Evolutionary conservation across 2,888 invertebrate genomes (phyloP), one percentile per base, ranked within the genome.

Genomic region (Macaria liturata): DNA sequence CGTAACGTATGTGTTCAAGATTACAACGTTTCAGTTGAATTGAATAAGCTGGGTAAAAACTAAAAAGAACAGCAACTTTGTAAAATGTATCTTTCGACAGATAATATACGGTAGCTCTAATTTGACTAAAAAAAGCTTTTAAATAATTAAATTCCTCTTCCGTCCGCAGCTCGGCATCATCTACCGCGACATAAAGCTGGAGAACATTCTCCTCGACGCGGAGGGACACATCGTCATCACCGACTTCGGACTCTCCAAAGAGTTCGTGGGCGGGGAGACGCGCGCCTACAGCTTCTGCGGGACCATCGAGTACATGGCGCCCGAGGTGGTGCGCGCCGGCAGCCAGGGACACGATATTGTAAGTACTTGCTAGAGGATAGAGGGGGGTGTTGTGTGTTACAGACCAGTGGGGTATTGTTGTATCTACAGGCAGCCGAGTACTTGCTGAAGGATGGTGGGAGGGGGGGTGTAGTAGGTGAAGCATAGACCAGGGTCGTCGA

Each of bases 281-380:
- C 92, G 98, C 64, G 97, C 99, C 0, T 98, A 98, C 91, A 98
- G 98, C 64, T 99, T 98, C 92, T 99, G 99, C 84, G 99, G 99
- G 20, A 99, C 99, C 65, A 97, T 99, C 74, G 99, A 99, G 84
- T 99, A 99, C 87, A 99, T 99, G 99, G 98, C 98, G 30, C 98
- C 97, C 0, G 97, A 95, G 81, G 95, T 95, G 44, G 95, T 95
- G 61, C 87, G 96, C 75, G 97, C 97, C 55, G 97, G 97, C 62
- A 95, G 95, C 55, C 94, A 95, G 68, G 99, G 99, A 31, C 98
- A 99, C 88, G 98, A 98, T 94, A 97, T 97, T 85, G 97, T 97
- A 88, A 97, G 97, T 96, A 81, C 64, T 43, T 5, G 4, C 40
- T 45, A 37, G 34, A 6, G 1, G 34, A 6, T 37, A 4, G 4